A percentile compares a stretch with the other conserved stretches of the same genome.
These are phyloP conservation scores for Syngnathus acus DNA, from an alignment of 2,797 vertebrate species.

Conservation along the genomic window DNA sequence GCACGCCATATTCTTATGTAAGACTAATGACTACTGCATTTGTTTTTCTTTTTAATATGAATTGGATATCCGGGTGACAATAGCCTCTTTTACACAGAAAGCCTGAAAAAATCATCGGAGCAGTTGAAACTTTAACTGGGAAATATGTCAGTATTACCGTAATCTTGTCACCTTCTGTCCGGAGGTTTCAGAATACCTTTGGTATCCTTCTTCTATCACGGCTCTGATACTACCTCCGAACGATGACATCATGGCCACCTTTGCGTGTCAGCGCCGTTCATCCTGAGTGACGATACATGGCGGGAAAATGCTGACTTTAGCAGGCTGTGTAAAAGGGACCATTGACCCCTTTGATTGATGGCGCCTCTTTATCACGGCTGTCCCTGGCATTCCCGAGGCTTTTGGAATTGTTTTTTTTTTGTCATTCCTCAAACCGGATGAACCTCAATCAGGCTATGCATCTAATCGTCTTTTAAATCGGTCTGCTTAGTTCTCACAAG, in stretches of 20 bases:
- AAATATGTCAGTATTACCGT: not conserved
- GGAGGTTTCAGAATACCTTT: not conserved
- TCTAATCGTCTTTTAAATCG: conserved; percentile 37
- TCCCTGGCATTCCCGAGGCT: conserved; percentile 43
- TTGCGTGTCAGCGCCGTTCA: not conserved
- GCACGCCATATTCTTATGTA: conserved; percentile 63
- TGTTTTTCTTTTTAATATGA: conserved; percentile 32
- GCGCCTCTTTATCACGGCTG: conserved; percentile 41
- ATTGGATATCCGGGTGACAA: conserved; percentile 49
- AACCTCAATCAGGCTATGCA: conserved; percentile 61
- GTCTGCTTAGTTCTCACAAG: conserved; percentile 17
- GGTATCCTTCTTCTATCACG: not conserved
- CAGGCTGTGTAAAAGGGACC: not conserved
- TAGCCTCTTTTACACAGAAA: conserved; percentile 27
- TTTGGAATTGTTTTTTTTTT: conserved; percentile 38
- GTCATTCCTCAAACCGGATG: conserved; percentile 45
- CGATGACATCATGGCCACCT: not conserved
- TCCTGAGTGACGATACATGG: not conserved
- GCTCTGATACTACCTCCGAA: not conserved
- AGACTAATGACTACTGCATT: conserved; percentile 67
- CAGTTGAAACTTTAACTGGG: not conserved
- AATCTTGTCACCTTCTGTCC: not conserved
- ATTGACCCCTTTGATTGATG: conserved; percentile 25
- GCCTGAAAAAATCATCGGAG: not conserved
- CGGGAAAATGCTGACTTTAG: not conserved